phyloP scores from a whole-genome alignment of 2,797 vertebrate species.

The Falco concolor region DNA sequence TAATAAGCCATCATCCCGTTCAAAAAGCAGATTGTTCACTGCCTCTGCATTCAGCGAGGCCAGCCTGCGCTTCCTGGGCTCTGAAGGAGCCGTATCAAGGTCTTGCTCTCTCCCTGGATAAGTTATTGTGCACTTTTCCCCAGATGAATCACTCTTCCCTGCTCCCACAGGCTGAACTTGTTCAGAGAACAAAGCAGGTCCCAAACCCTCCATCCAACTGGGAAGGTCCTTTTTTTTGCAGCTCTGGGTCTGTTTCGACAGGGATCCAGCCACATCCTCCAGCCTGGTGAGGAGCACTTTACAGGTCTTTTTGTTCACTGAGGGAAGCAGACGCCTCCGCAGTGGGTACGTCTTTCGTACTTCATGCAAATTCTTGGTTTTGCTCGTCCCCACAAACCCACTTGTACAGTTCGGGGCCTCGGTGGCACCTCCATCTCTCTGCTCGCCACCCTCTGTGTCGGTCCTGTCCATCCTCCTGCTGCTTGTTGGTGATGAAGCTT shows the following conservation, averaged over 20 bases:
- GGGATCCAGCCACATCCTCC: constrained; percentile 79
- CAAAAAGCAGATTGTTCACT: constrained; percentile 91
- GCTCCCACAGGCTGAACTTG: constrained; percentile 47
- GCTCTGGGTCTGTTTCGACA: constrained; percentile 61
- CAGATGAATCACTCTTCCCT: constrained; percentile 67
- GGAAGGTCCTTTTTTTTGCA: constrained; percentile 60
- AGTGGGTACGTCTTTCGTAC: constrained; percentile 85
- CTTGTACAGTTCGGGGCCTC: constrained; percentile 53
- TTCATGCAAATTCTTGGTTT: constrained; percentile 44
- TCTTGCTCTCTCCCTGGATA: constrained; percentile 1
- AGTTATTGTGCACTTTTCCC: constrained; percentile 58
- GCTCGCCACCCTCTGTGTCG: constrained; percentile 40
- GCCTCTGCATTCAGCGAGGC: constrained; percentile 96
- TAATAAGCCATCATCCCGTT: constrained; percentile 77
- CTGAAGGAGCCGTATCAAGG: constrained; percentile 26
- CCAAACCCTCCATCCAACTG: constrained; percentile 63
- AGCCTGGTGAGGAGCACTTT: constrained; percentile 91
- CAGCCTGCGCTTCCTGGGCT: constrained; percentile 88
- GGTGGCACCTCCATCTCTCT: background rate
- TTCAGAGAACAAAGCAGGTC: constrained; percentile 47
- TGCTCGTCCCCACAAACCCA: constrained; percentile 12
- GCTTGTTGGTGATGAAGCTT: constrained; percentile 55
- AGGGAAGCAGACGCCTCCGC: constrained; percentile 76
- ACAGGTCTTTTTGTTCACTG: constrained; percentile 84
- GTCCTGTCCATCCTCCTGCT: constrained; percentile 71